Conservation (phyloP, 2,888 invertebrate species). For the Azorinus chamasolen region DNA sequence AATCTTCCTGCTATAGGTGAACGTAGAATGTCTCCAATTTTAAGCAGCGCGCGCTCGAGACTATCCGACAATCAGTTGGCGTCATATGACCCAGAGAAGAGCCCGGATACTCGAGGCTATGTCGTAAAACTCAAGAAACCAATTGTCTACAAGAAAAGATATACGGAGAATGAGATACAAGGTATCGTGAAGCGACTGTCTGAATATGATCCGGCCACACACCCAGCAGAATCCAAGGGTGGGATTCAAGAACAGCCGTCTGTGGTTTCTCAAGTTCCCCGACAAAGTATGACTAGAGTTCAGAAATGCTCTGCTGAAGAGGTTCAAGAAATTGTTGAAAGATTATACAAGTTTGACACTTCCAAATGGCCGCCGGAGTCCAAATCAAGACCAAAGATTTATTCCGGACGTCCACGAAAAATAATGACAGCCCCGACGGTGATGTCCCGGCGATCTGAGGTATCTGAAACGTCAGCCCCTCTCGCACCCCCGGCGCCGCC, state of each 20-base stretch:
- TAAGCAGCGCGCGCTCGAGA: slow-evolving; percentile 52
- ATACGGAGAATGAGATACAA: slow-evolving; percentile 67
- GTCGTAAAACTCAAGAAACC: slow-evolving; percentile 65
- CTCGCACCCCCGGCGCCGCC: not conserved
- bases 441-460: not conserved
- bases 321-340: slow-evolving; percentile 74
- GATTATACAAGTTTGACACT: slow-evolving; percentile 65
- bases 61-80: slow-evolving; percentile 54
- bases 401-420: slow-evolving; percentile 46
- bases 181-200: slow-evolving; percentile 67
- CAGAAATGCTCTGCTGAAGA: slow-evolving; percentile 71
- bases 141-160: slow-evolving; percentile 72
- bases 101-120: slow-evolving; percentile 70
- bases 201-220: slow-evolving; percentile 63
- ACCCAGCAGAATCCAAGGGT: slow-evolving; percentile 67
- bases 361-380: slow-evolving; percentile 65
- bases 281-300: slow-evolving; percentile 67
- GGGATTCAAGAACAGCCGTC: slow-evolving; percentile 40
- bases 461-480: not conserved
- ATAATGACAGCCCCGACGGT: slow-evolving; percentile 46
- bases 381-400: slow-evolving; percentile 31
- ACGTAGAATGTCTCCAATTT: slow-evolving; percentile 55
- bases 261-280: slow-evolving; percentile 61
- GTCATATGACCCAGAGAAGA: slow-evolving; percentile 68
- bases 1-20: slow-evolving; percentile 27